phyloP scores from a whole-genome alignment of 2,888 invertebrate species.

The Drosophila limbata region DNA sequence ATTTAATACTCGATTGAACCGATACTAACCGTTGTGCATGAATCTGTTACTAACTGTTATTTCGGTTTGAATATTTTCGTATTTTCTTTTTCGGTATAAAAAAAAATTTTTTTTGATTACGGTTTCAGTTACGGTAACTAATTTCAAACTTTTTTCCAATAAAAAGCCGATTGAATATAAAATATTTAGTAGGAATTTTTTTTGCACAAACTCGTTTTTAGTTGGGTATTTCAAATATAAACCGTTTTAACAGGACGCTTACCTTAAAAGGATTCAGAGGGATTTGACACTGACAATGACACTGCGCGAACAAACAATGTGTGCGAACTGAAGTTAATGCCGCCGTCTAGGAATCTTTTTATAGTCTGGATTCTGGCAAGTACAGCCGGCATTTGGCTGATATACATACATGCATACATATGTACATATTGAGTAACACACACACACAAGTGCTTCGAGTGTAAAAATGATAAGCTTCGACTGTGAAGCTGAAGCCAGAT shows the following conservation, averaged over 20 bases:
- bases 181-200: neutral
- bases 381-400: slow-evolving; percentile 42
- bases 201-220: neutral
- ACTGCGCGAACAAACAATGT: slow-evolving; percentile 38
- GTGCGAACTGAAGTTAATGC: slow-evolving; percentile 51
- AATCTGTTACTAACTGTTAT: neutral
- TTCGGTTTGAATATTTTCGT: neutral
- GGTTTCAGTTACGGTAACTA: neutral
- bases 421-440: slow-evolving; percentile 11
- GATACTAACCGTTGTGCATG: too few species aligned
- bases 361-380: slow-evolving; percentile 51
- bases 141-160: neutral
- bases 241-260: slow-evolving; percentile 2
- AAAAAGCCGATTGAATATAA: neutral
- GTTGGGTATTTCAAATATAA: neutral
- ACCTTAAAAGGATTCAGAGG: slow-evolving; percentile 32
- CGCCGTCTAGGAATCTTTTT: slow-evolving; percentile 52
- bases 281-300: slow-evolving; percentile 22
- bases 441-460: slow-evolving; percentile 1
- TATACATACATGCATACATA: slow-evolving; percentile 25
- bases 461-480: slow-evolving; percentile 54
- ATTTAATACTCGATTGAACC: too few species aligned
- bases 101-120: neutral
- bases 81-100: neutral
- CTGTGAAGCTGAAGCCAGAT: slow-evolving; percentile 43